Base-by-base conservation (phyloP, 2,888 invertebrate species). In the Myathropa florea region DNA sequence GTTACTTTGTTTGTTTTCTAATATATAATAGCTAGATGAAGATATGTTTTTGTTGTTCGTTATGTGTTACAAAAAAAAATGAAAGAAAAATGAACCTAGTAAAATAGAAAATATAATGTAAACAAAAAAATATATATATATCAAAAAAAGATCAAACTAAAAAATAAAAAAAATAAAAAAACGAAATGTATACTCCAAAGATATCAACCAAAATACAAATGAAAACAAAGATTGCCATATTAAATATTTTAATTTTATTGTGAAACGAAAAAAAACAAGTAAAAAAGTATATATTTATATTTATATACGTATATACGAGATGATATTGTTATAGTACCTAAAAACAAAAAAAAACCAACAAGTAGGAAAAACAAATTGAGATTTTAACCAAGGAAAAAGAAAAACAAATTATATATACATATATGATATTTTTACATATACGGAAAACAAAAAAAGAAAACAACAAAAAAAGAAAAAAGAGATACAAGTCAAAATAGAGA, bases 271-370 rank as follows among this genome's bases (percentile, higher is more conserved):
- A 83, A 88, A 64, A 80, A 75, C 81, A 88, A 79, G 77, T 76
- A 83, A 81, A 84, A 75, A 79, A 85, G 83, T 83, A 89, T 89
- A 91, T 89, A 88, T 89, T 88, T 89, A 89, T 90, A 91, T 88
- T 89, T 89, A 88, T 89, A 89, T 89, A 90, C 89, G 89, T 89
- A 91, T 90, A 90, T 89, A 91, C 88, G 46, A 46, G 91, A 91
- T 92, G 91, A 92, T 91, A 92, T 91, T 91, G 92, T 92, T 91
- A 79, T 86, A 92, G 91, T 91, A 91, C 92, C 92, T 91, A 91
- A 91, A 90, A 89, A 85, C 79, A 70, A 71, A 60, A 55, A 55
- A 78, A 68, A 64, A 70, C 85, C 30, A 75, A 83, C 77, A 89
- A 70, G 82, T 82, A 83, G 79, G 67, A 77, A 82, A 85, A 85